Conservation (phyloP, 2,797 vertebrate genomes). For the Channa striata region DNA sequence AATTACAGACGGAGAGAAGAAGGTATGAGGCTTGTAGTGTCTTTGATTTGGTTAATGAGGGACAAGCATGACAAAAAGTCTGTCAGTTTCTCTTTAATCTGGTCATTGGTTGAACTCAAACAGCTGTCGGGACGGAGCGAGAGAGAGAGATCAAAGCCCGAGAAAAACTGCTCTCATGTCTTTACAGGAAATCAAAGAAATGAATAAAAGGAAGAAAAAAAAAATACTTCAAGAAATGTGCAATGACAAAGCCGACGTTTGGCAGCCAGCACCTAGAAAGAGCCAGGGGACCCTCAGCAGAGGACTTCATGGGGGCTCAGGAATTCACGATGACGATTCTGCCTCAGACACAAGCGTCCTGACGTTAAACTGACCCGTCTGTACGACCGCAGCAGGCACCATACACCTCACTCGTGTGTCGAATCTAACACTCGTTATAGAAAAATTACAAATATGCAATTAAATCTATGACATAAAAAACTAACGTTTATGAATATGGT, state of each 20-base stretch:
- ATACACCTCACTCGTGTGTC: no score
- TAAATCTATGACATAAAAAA: no score
- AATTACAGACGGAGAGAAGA: slow-evolving; percentile 52
- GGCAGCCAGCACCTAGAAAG: neutral
- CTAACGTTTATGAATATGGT: no score
- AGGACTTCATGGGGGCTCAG: neutral
- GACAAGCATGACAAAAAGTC: slow-evolving; percentile 2
- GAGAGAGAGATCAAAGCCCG: slow-evolving; percentile 36
- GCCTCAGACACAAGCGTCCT: no score
- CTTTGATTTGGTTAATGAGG: slow-evolving; percentile 48
- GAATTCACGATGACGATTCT: no score
- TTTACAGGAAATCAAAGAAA: slow-evolving; percentile 23
- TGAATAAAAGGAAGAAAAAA: slow-evolving; percentile 23
- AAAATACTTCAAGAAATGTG: neutral
- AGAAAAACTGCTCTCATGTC: slow-evolving; percentile 10
- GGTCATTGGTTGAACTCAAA: slow-evolving; percentile 33
- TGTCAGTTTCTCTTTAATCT: slow-evolving; percentile 42
- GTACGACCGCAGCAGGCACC: no score
- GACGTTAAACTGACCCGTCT: no score
- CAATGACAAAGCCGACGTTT: neutral
- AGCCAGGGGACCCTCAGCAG: no score
- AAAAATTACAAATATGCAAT: no score
- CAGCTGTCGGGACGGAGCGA: slow-evolving; percentile 44
- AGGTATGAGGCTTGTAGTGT: slow-evolving; percentile 26
- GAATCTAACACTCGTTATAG: no score